Percentiles rank a stretch among this genome's conserved stretches.
Conservation (phyloP, 2,888 invertebrate species). For the Atethmia centrago region DNA sequence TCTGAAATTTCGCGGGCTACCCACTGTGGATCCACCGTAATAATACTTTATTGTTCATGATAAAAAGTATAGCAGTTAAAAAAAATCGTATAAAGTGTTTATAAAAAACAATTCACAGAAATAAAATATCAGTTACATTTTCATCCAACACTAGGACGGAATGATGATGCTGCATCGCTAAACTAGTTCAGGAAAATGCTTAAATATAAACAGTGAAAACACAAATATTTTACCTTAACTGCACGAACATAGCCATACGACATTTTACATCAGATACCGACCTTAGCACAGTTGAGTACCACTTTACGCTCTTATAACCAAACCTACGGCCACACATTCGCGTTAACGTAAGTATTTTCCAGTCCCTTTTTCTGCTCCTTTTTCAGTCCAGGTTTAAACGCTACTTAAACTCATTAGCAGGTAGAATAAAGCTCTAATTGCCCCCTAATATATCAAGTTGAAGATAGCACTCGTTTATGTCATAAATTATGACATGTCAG, state of each 20-base stretch:
- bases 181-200: too few species aligned
- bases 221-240: not conserved
- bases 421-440: slow-evolving; percentile 41
- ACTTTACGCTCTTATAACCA: slow-evolving; percentile 10
- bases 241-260: not conserved
- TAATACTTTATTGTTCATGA: too few species aligned
- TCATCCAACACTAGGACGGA: too few species aligned
- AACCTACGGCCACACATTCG: not conserved
- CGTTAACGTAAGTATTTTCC: slow-evolving; percentile 5
- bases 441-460: slow-evolving; percentile 61
- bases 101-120: not conserved
- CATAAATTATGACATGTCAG: slow-evolving; percentile 84
- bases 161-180: too few species aligned
- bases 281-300: not conserved
- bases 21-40: too few species aligned
- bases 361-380: slow-evolving; percentile 1
- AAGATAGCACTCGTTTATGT: slow-evolving; percentile 76
- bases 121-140: too few species aligned
- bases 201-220: too few species aligned
- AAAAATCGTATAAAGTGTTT: too few species aligned
- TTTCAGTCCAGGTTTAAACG: slow-evolving; percentile 36
- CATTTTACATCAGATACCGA: slow-evolving; percentile 5
- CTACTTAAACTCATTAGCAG: slow-evolving; percentile 60
- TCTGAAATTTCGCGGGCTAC: too few species aligned
- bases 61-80: too few species aligned